Base-by-base conservation (phyloP, 1,140 invertebrate genomes). In the Drosophila ananassae region DNA sequence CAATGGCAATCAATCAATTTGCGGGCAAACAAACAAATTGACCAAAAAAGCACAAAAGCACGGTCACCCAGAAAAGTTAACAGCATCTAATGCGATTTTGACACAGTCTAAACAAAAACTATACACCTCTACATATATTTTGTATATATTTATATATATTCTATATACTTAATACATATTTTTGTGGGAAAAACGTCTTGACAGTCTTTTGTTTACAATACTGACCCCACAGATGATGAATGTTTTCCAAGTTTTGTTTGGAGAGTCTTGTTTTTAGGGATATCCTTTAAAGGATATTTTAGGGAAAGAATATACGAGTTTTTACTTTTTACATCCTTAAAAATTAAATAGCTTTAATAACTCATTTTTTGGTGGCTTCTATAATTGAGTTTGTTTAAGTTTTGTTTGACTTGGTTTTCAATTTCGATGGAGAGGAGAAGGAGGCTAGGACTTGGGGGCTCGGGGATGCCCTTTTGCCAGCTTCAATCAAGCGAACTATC, bases 1-100 rank as follows among this genome's bases (percentile, higher is more conserved):
- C 83, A 83, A 89, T 79, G 63, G 79, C 84, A 87, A 87, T 87
- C 83, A 87, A 87, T 87, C 83, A 87, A 89, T 89, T 89, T 89
- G 75, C 60, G 53, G 77, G 52, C 66, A 77, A 83, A 76, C 75
- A 87, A 82, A 76, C 67, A 61, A 83, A 83, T 68, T 77, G 48
- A 76, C 50, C 50, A 85, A 73, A 74, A 56, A 37, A 47, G 37
- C 32, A 60, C 51, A 62, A 9, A 62, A 52, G 39, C 54, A 63
- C 72, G 59, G 50, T 51, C 63, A 52, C 41, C 73, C 63, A 50
- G 67, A 50, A 79, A 89, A 89, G 83, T 83, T 87, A 82, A 89
- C 83, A 79, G 83, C 72, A 79, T 79, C 83, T 87, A 87, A 87
- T 87, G 82, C 89, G 83, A 87, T 89, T 87, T 89, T 87, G 78